phyloP scores from a whole-genome alignment of 2,113 vertebrate species.

The Trochalopteron elliotii region DNA sequence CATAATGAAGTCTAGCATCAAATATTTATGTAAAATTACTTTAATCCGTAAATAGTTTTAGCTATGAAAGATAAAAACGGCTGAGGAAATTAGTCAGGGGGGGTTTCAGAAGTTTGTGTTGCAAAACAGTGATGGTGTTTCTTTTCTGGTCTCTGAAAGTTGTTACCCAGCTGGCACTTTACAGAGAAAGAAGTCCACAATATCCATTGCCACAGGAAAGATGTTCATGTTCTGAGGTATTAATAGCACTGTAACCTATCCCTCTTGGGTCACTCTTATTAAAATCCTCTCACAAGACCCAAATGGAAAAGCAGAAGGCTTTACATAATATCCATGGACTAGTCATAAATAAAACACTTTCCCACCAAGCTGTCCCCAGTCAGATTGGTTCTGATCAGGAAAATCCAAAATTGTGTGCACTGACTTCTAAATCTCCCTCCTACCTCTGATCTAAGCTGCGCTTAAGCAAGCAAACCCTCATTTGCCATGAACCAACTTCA shows the following conservation, averaged over 20 bases:
- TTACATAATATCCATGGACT: not conserved
- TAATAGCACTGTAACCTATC: conserved; percentile 1
- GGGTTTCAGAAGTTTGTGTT: conserved; percentile 14
- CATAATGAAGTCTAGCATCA: conserved; percentile 32
- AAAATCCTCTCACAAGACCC: conserved; percentile 1
- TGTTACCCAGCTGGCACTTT: not conserved
- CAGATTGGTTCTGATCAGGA: not conserved
- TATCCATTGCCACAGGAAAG: not conserved
- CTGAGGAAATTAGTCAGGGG: not conserved
- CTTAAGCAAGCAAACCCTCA: not conserved
- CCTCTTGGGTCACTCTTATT: not conserved
- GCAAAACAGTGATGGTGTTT: not conserved
- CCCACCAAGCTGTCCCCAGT: not conserved
- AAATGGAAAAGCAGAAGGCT: not conserved
- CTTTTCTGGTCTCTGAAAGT: not conserved
- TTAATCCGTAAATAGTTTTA: conserved; percentile 28
- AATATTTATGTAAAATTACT: conserved; percentile 43
- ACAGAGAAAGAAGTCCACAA: not conserved
- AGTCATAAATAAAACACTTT: not conserved
- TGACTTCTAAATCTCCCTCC: not conserved
- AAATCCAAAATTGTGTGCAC: not conserved
- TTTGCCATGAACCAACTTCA: not conserved
- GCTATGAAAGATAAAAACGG: conserved; percentile 33
- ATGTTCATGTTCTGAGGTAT: not conserved
- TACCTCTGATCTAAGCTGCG: not conserved